Conservation (phyloP, 2,797 vertebrate species). For the Sparidentex hasta region DNA sequence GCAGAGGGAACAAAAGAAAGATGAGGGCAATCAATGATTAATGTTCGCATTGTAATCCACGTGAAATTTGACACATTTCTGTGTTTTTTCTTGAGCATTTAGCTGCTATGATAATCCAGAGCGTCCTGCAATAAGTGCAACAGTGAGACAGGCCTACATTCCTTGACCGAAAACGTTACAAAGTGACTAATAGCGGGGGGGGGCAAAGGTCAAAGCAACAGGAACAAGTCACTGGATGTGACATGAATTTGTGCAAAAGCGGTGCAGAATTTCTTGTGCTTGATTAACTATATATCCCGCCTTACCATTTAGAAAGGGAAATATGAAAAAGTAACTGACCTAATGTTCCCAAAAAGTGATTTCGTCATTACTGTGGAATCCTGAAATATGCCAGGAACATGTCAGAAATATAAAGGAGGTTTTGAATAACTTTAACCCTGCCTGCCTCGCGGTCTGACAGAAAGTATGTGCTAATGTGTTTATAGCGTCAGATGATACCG, state of each 20-base stretch:
- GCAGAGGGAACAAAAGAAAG: slow-evolving; percentile 32
- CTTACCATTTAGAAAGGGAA: slow-evolving; percentile 63
- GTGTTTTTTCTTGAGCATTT: slow-evolving; percentile 35
- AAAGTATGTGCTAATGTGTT: slow-evolving; percentile 74
- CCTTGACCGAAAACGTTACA: slow-evolving; percentile 71
- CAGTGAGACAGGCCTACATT: slow-evolving; percentile 70
- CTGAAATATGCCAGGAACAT: slow-evolving; percentile 77
- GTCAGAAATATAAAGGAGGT: slow-evolving; percentile 78
- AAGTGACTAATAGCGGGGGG: slow-evolving; percentile 72
- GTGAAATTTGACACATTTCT: slow-evolving; percentile 22
- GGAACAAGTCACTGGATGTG: slow-evolving; percentile 74
- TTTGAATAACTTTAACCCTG: slow-evolving; percentile 69
- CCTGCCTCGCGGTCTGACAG: slow-evolving; percentile 59
- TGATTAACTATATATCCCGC: slow-evolving; percentile 48
- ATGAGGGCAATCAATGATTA: slow-evolving; percentile 28
- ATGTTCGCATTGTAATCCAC: slow-evolving; percentile 13
- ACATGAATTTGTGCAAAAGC: slow-evolving; percentile 55
- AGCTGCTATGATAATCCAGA: slow-evolving; percentile 33
- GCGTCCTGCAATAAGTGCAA: slow-evolving; percentile 33
- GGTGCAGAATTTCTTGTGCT: slow-evolving; percentile 46
- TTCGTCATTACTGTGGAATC: slow-evolving; percentile 81
- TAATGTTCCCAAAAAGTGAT: slow-evolving; percentile 73
- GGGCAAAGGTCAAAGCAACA: slow-evolving; percentile 78
- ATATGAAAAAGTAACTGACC: slow-evolving; percentile 60
- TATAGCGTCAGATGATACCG: slow-evolving; percentile 53